A percentile compares a stretch with the other conserved stretches of the same genome.
phyloP scores from a whole-genome alignment of 2,797 vertebrate genomes.

The Hipposideros larvatus region DNA sequence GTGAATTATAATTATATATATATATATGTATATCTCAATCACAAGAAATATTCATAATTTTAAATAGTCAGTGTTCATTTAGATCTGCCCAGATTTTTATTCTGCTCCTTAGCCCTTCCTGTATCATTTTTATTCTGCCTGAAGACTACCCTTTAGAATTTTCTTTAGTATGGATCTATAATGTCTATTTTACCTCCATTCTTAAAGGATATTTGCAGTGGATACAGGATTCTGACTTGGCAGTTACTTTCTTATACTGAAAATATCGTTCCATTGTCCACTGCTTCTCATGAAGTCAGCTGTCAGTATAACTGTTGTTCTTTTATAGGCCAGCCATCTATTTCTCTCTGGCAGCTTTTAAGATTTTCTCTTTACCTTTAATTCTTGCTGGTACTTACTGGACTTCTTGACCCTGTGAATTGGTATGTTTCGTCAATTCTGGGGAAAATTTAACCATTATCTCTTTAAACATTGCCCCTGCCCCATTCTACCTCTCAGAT shows the following conservation, averaged over 20 bases:
- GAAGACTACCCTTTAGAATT: not conserved
- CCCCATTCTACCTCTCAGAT: not conserved
- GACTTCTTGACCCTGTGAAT: not conserved
- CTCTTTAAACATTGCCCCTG: not conserved
- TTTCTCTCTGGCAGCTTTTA: not conserved
- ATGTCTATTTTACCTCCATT: not conserved
- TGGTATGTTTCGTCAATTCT: not conserved
- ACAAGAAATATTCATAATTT: slow-evolving; percentile 34
- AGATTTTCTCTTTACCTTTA: not conserved
- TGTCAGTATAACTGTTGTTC: not conserved
- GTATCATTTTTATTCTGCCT: not conserved
- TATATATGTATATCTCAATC: too few species aligned
- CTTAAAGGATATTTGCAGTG: not conserved
- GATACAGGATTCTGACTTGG: not conserved
- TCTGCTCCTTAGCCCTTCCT: not conserved
- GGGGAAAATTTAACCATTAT: not conserved
- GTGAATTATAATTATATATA: not conserved
- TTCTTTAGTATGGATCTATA: not conserved
- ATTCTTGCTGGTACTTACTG: not conserved
- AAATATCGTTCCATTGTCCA: not conserved
- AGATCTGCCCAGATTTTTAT: not conserved
- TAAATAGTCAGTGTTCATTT: not conserved
- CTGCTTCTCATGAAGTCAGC: not conserved
- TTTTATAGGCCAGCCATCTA: not conserved
- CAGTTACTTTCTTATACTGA: not conserved